Percentiles rank a stretch among this genome's conserved stretches.
Evolutionary conservation across 2,888 invertebrate species (phyloP).

Genomic region (Acanthosepion esculentum): DNA sequence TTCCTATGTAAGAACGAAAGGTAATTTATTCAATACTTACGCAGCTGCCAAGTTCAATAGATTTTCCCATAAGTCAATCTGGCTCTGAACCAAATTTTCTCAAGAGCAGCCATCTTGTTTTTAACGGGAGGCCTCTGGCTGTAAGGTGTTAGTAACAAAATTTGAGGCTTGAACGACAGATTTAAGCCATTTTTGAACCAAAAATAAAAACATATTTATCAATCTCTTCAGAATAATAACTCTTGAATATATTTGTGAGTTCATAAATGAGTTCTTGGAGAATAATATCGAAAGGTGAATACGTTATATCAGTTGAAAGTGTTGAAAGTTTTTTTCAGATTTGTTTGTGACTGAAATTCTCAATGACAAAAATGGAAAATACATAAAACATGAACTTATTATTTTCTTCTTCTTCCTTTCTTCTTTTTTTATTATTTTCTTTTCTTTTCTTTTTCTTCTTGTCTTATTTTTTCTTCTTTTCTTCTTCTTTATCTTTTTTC

Average conservation of each 20-base stretch:
- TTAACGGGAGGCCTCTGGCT: background rate
- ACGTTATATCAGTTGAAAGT: too few species aligned
- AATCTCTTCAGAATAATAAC: background rate
- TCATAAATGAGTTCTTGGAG: background rate
- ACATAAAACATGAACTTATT: too few species aligned
- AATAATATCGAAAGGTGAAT: background rate
- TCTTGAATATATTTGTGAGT: background rate
- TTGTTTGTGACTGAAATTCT: too few species aligned
- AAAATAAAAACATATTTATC: background rate
- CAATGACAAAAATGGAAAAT: too few species aligned
- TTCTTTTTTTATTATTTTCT: too few species aligned
- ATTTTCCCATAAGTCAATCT: slow-evolving; percentile 6
- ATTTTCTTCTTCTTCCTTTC: too few species aligned
- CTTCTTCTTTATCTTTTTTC: too few species aligned
- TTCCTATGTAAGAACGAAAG: background rate
- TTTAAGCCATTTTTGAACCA: background rate
- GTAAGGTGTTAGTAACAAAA: background rate
- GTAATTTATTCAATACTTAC: slow-evolving; percentile 33
- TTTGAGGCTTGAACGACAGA: background rate
- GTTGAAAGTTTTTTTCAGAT: too few species aligned
- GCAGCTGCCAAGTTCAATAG: slow-evolving; percentile 12
- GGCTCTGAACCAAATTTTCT: background rate
- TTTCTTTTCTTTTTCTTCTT: too few species aligned
- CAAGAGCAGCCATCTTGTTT: background rate
- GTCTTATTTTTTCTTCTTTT: too few species aligned